phyloP scores from a whole-genome alignment of 2,113 vertebrate species.

The Tachycineta bicolor region DNA sequence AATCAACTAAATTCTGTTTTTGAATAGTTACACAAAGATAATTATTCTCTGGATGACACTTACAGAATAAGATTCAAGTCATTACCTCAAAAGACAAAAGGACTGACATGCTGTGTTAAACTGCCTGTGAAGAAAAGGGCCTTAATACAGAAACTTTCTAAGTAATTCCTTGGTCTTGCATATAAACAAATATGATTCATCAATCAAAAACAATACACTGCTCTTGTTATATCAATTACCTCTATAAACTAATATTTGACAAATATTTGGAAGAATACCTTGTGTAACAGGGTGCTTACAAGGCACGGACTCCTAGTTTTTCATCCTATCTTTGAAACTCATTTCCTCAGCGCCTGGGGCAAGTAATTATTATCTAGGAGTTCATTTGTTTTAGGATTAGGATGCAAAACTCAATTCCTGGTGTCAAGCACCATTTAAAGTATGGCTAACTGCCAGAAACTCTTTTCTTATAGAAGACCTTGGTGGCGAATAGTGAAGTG shows the following conservation, averaged over 20 bases:
- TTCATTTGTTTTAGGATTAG: conserved; percentile 26
- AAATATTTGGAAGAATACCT: conserved; percentile 29
- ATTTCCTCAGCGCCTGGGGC: not conserved
- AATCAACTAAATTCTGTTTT: conserved; percentile 70
- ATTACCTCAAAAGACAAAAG: conserved; percentile 72
- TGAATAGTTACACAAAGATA: conserved; percentile 66
- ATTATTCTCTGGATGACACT: conserved; percentile 67
- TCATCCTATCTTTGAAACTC: not conserved
- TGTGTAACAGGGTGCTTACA: not conserved
- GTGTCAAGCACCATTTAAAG: conserved; percentile 22
- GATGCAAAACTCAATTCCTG: conserved; percentile 17
- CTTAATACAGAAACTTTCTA: conserved; percentile 45
- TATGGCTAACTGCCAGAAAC: not conserved
- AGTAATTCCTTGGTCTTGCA: conserved; percentile 34
- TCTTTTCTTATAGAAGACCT: not conserved
- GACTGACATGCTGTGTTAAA: conserved; percentile 56
- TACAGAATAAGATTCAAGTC: conserved; percentile 74
- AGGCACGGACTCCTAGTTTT: not conserved
- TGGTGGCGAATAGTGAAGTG: not conserved
- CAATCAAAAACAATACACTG: conserved; percentile 21
- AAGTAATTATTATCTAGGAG: conserved; percentile 30
- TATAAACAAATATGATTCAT: conserved; percentile 52
- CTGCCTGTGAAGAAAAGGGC: conserved; percentile 42
- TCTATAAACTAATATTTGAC: not conserved
- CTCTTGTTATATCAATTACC: conserved; percentile 20